Evolutionary conservation across 2,797 vertebrate species (phyloP), one percentile per base, ranked within the genome.

Genomic region (Melanotaenia boesemani): DNA sequence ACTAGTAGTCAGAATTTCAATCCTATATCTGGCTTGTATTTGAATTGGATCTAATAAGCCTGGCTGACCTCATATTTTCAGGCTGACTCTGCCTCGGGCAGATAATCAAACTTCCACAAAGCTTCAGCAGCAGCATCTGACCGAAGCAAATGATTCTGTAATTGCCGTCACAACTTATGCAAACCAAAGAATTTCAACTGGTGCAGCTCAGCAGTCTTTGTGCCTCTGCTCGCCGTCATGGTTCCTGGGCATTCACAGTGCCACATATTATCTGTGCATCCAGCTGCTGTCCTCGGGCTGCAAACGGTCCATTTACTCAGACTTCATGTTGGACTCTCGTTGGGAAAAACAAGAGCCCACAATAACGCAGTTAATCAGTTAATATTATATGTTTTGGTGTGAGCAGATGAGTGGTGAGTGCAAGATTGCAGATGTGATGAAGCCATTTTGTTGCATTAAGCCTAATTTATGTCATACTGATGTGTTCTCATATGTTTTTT

Each of bases 121-220:
- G 74, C 1, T 46, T 46, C 44, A 46, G 69, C 41, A 30, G 79
- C 28, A 81, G 75, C 82, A 73, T 77, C 71, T 83, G 81, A 86
- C 83, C 50, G 7, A 79, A 59, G 82, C 63, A 56, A 86, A 83
- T 66, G 70, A 26, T 68, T 79, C 72, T 71, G 66, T 80, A 89
- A 90, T 83, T 80, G 82, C 46, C 82, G 68, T 84, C 79, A 83
- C 82, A 77, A 83, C 70, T 82, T 76, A 63, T 74, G 70, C 79
- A 83, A 85, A 84, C 68, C 77, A 67, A 77, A 48, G 46, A 48
- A 48, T 48, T 48, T 48, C 6, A 7, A 16, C 46, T n/a, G 46
- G 18, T 9, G 18, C 20, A 50, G 46, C 69, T 67, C 74, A n/a
- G 73, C 61, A 39, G 81, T 68, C 57, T n/a, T 69, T 30, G 36